Percentiles rank a stretch among this genome's conserved stretches.
Conservation (phyloP, 2,888 invertebrate genomes). For the Chydorus sphaericus region DNA sequence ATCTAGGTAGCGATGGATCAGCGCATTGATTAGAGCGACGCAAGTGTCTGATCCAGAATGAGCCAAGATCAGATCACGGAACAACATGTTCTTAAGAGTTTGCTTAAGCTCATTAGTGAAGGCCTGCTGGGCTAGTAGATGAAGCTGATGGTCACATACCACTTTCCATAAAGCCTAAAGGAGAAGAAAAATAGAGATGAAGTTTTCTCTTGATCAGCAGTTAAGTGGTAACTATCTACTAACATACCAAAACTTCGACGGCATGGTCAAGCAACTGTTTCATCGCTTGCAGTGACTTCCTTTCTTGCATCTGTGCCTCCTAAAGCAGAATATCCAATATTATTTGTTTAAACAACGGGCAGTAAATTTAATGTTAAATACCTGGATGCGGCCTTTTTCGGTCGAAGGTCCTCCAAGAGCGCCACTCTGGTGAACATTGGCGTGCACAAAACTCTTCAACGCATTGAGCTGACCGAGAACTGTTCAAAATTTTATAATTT, state of each 20-base stretch:
- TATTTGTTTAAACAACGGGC: too few species aligned
- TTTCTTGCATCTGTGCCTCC: conserved; percentile 41
- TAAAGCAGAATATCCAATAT: not conserved
- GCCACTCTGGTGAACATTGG: not conserved
- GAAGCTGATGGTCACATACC: conserved; percentile 54
- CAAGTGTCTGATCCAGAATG: conserved; percentile 64
- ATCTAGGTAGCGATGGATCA: conserved; percentile 79
- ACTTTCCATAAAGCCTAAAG: conserved; percentile 90
- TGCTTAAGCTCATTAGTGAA: conserved; percentile 36
- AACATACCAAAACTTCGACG: conserved; percentile 65
- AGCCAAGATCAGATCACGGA: conserved; percentile 53
- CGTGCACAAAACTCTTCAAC: not conserved
- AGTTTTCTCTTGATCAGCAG: too few species aligned
- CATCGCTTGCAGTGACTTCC: conserved; percentile 47
- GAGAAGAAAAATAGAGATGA: too few species aligned
- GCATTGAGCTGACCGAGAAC: not conserved
- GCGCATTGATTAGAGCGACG: conserved; percentile 57
- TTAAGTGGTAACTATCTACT: too few species aligned
- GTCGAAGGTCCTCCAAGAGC: not conserved
- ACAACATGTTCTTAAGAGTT: conserved; percentile 40
- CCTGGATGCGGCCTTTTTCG: not conserved
- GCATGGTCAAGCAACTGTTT: conserved; percentile 20
- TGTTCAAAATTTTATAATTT: too few species aligned
- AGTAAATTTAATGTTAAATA: too few species aligned
- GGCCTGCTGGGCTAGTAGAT: conserved; percentile 11